Conservation (phyloP, 2,797 vertebrate species). For the Allobates femoralis region DNA sequence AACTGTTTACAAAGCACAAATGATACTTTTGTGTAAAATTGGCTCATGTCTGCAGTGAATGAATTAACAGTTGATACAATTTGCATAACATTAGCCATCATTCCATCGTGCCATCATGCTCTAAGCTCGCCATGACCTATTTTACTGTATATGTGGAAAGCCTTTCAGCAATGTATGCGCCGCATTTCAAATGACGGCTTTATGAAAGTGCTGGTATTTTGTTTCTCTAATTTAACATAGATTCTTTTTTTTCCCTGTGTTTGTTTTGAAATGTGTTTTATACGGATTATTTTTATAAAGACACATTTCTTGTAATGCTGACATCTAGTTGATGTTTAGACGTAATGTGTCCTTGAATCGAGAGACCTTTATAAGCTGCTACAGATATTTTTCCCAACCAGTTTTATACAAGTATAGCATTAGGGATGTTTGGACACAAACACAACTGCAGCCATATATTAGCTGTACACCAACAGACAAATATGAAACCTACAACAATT, state of each 20-base stretch:
- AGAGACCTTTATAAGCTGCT: background rate
- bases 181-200: background rate
- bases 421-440: too few relatives aligned
- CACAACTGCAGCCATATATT: too few relatives aligned
- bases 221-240: background rate
- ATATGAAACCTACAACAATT: too few relatives aligned
- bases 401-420: too few relatives aligned
- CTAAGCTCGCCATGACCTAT: conserved; percentile 76
- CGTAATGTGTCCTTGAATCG: background rate
- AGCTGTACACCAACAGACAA: too few relatives aligned
- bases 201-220: background rate
- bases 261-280: background rate
- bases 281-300: background rate
- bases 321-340: background rate
- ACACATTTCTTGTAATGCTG: too few relatives aligned
- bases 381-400: background rate
- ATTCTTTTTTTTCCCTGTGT: background rate
- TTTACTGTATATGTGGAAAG: conserved; percentile 62
- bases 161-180: conserved; percentile 20
- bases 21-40: conserved; percentile 39
- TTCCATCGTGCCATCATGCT: conserved; percentile 69
- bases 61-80: conserved; percentile 66
- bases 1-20: background rate
- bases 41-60: conserved; percentile 22
- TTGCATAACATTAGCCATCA: conserved; percentile 68